Evolutionary conservation across 2,888 invertebrate genomes (phyloP), one percentile per base, ranked within the genome.

Genomic region (Leptopilina drosophilae): DNA sequence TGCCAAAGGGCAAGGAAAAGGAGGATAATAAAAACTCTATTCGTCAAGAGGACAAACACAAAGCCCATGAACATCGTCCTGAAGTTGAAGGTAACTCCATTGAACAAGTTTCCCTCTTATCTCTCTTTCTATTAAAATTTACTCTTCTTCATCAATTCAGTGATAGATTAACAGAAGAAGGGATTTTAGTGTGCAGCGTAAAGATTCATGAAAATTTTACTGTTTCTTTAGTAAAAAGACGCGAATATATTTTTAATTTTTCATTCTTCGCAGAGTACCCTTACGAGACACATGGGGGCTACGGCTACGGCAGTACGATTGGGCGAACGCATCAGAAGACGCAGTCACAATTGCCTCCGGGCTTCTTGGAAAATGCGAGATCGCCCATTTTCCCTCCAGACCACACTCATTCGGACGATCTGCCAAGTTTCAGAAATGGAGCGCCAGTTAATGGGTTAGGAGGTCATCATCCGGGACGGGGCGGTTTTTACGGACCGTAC

Each of bases 361-460:
- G 85, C 65, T 85, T 88, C 64, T 83, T 85, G 56, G 85, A 78
- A 1, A 80, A 81, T 64, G 82, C 85, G 20, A 81, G 82, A 66
- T 82, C 86, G 65, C 85, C 86, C 20, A 82, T 81, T 64, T 83
- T 83, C 56, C 80, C 82, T 15, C 76, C 83, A 14, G 83, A 87
- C 62, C 83, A 85, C 77, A 84, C 84, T 77, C 83, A 85, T n/a
- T 79, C 84, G 3, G 83, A 84, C 15, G 87, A 88, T 33, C 80
- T 84, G 7, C 87, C 88, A 42, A 88, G 87, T 82, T 87, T 85
- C 64, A 84, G 88, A 77, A 89, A 88, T 77, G 88, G 89, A 5
- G 89, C 85, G 14, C 86, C 87, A 20, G 87, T 87, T 15, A 84
- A 84, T 75, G 87, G 86, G n/a, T 85, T 85, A 83, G 86, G 85